Conservation (phyloP, 2,888 invertebrate species). For the Pteria penguin region DNA sequence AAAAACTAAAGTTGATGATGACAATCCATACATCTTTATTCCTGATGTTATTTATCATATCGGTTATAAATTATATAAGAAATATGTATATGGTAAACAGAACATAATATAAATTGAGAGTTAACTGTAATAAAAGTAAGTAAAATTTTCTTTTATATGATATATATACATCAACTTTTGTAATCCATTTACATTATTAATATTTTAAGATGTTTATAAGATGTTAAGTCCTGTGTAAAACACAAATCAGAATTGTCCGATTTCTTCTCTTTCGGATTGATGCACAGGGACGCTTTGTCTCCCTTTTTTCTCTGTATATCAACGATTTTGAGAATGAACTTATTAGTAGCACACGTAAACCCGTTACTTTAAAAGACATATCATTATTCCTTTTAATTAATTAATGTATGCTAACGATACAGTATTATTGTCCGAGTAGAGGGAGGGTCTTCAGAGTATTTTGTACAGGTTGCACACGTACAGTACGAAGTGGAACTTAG, state of each 20-base stretch:
- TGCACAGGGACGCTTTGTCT: neutral
- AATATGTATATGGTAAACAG: no score
- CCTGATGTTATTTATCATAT: no score
- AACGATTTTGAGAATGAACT: neutral
- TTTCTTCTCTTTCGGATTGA: neutral
- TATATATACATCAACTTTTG: no score
- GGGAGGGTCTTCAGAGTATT: neutral
- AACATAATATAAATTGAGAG: no score
- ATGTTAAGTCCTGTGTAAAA: neutral
- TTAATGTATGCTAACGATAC: slow-evolving; percentile 2
- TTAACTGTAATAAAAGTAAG: no score
- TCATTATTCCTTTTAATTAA: neutral
- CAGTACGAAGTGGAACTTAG: neutral
- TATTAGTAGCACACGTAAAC: neutral
- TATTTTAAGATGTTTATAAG: neutral
- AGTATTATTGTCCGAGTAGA: neutral
- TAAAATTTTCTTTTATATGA: no score
- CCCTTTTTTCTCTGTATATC: neutral
- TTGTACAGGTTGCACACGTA: neutral
- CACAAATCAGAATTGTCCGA: neutral
- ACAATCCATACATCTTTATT: no score
- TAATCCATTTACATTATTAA: no score
- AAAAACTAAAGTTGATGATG: no score
- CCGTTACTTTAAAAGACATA: neutral
- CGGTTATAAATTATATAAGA: no score